Base-by-base conservation (phyloP, 2,113 vertebrate species). In the Forbesichthys papilliferus region DNA sequence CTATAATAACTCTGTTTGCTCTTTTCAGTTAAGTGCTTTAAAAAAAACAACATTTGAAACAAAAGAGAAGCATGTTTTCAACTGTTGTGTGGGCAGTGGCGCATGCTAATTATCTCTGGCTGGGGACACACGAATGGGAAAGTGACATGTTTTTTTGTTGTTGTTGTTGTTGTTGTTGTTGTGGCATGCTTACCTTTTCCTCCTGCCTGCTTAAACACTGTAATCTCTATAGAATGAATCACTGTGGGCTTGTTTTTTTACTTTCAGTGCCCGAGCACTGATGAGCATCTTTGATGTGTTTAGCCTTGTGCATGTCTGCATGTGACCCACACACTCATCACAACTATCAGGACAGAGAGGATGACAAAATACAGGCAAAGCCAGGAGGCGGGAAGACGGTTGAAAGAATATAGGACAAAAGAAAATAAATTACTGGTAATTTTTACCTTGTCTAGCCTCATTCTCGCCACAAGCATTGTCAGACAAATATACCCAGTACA, bases 51-150 rank as follows among this genome's bases (percentile, higher is more conserved):
- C 10, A 36, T 16, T 12, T 34, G 3, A 42, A 55, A 62, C 9
- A 67, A 52, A 62, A 36, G 14, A 16, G 10, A 13, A 62, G 42
- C 10, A 12, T 46, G 18, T 83, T 78, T 72, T 53, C 73, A 75
- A 70, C 66, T 64, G 61, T 66, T 58, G 48, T 42, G n/a, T 48
- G 13, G 36, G 63, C 66, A 71, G 42, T 20, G 4, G 65, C 54
- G 54, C 36, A 64, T 47, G 61, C 76, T 90, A 91, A 92, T 87
- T 83, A 81, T 81, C 57, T 64, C 34, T 72, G 83, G 62, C 74
- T 55, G 1, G 63, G 80, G 86, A 65, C 78, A 58, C 51, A 6
- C 52, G 48, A 53, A 68, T 73, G 66, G 64, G 76, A 59, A 77
- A 74, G 42, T 65, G 27, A 27, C 27, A 3, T 27, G 27, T 68